These are phyloP conservation scores for Cyanistes caeruleus DNA, from an alignment of 2,113 vertebrate genomes.

Conservation along the genomic window DNA sequence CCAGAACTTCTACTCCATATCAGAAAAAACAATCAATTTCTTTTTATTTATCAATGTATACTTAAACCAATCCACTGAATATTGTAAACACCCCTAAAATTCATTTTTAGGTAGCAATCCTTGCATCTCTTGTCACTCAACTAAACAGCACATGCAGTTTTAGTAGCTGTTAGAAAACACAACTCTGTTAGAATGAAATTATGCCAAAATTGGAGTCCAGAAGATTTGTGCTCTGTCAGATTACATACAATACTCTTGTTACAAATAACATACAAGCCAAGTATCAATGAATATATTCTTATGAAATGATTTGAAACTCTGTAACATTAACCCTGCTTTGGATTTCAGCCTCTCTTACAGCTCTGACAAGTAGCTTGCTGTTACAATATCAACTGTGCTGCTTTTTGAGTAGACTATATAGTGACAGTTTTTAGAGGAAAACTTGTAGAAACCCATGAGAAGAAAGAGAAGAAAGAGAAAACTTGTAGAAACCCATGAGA, in stretches of 20 bases:
- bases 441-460: background rate
- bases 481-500: too few relatives aligned
- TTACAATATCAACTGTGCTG: background rate
- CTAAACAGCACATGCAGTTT: background rate
- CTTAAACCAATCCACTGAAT: background rate
- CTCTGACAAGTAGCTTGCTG: background rate
- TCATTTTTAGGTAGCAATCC: constrained; percentile 5
- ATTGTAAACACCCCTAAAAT: background rate
- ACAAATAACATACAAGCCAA: background rate
- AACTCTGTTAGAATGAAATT: background rate
- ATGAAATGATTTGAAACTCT: constrained; percentile 24
- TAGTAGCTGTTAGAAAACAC: constrained; percentile 18
- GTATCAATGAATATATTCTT: background rate
- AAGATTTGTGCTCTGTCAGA: constrained; percentile 14
- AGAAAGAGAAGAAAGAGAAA: background rate
- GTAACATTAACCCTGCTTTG: background rate
- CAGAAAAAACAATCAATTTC: background rate
- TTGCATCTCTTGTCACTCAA: constrained; percentile 4
- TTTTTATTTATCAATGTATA: background rate
- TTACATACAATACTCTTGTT: background rate
- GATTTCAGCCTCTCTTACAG: background rate
- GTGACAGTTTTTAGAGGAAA: background rate
- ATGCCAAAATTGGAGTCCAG: background rate
- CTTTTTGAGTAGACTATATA: background rate
- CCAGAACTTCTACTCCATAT: background rate